A percentile compares a stretch with the other conserved stretches of the same genome.
Conservation (phyloP, 1,140 invertebrate genomes). For the Chymomyza costata region DNA sequence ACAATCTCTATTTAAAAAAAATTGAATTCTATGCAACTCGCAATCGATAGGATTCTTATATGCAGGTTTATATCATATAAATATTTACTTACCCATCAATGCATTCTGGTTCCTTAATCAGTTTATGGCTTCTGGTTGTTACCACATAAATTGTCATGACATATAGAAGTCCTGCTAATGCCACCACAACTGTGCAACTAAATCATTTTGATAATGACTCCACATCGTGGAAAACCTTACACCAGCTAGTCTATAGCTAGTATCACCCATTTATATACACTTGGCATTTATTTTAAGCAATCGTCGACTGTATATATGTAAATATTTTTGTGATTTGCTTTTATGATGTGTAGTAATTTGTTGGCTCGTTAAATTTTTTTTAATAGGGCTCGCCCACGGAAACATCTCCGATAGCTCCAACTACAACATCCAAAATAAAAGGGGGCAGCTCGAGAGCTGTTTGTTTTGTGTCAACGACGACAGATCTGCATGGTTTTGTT, state of each 20-base stretch:
- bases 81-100: no score
- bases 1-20: no score
- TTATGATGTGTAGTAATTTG: conserved; percentile 69
- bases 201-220: conserved; percentile 58
- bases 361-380: conserved; percentile 69
- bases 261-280: conserved; percentile 6
- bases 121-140: no score
- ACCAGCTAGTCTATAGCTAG: no score
- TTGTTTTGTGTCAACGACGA: conserved; percentile 24
- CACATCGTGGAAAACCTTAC: conserved; percentile 18
- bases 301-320: conserved; percentile 14
- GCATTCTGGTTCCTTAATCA: no score
- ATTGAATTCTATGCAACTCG: no score
- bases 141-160: conserved; percentile 36
- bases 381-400: conserved; percentile 37
- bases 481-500: conserved; percentile 23
- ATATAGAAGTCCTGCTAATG: conserved; percentile 41
- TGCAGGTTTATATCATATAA: no score
- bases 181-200: conserved; percentile 53
- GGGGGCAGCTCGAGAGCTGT: no score
- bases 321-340: conserved; percentile 59
- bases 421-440: conserved; percentile 12
- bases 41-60: no score
- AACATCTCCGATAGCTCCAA: not conserved
- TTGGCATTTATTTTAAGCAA: conserved; percentile 47